Evolutionary conservation across 53 echinoderm and acorn worm species (phyloP).

Genomic region (Arbacia lixula): DNA sequence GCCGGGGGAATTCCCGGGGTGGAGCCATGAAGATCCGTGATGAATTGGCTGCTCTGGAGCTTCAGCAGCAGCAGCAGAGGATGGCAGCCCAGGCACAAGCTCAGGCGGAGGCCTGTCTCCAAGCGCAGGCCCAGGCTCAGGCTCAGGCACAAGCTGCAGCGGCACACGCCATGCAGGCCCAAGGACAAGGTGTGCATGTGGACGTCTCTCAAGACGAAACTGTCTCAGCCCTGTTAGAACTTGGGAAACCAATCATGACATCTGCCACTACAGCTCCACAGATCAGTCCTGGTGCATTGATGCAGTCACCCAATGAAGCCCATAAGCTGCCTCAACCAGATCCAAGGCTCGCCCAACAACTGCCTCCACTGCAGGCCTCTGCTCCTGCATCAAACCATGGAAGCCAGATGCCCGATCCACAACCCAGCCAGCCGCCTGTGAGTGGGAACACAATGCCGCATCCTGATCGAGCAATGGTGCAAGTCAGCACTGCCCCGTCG

Average conservation of each 20-base stretch:
- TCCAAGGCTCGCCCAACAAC: slow-evolving; percentile 19
- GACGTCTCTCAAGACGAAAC: slow-evolving; percentile 68
- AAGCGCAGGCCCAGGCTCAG: slow-evolving; percentile 21
- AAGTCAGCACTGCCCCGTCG: slow-evolving; percentile 9
- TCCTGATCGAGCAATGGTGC: too few species aligned
- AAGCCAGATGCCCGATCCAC: background rate
- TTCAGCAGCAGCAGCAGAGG: slow-evolving; percentile 49
- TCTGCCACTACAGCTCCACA: slow-evolving; percentile 12
- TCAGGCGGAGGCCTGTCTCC: slow-evolving; percentile 42
- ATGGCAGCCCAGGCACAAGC: slow-evolving; percentile 54
- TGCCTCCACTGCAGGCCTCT: background rate
- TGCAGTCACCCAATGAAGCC: slow-evolving; percentile 24
- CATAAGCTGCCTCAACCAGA: slow-evolving; percentile 43
- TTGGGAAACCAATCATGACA: slow-evolving; percentile 57
- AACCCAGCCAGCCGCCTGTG: background rate
- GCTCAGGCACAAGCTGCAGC: slow-evolving; percentile 56
- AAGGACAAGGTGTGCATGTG: background rate
- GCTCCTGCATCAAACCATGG: background rate
- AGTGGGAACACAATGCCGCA: too few species aligned
- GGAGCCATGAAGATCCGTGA: slow-evolving; percentile 60
- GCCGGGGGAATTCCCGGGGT: slow-evolving; percentile 59
- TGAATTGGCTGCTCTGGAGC: slow-evolving; percentile 47
- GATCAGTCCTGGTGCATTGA: slow-evolving; percentile 30
- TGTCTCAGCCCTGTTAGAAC: slow-evolving; percentile 66
- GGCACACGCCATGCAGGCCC: background rate